phyloP scores from a whole-genome alignment of 2,888 invertebrate genomes.

The Eupithecia abbreviata region DNA sequence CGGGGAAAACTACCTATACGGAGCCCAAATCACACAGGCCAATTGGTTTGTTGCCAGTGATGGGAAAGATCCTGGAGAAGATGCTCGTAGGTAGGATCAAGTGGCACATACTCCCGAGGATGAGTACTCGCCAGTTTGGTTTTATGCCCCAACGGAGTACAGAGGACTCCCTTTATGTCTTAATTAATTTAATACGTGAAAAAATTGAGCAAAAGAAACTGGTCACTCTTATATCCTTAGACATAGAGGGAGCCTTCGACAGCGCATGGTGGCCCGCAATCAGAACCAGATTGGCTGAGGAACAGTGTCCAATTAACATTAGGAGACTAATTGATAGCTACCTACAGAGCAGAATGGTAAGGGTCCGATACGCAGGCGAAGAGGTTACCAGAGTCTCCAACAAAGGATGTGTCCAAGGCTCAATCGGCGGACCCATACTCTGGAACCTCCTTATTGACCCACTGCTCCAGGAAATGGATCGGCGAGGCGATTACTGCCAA shows the following conservation, averaged over 20 bases:
- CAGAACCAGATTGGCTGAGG: constrained; percentile 18
- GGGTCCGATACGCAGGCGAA: constrained; percentile 12
- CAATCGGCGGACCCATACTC: constrained; percentile 13
- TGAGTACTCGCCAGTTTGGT: too few species aligned
- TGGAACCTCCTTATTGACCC: constrained; percentile 42
- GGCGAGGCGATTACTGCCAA: too few species aligned
- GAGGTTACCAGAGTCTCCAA: neutral
- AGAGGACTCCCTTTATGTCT: too few species aligned
- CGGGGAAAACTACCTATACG: constrained; percentile 10
- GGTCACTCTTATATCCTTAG: constrained; percentile 20
- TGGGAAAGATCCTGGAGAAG: constrained; percentile 35
- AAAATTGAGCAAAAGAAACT: constrained; percentile 17
- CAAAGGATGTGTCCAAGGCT: constrained; percentile 14
- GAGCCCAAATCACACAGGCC: constrained; percentile 43
- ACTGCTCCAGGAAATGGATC: constrained; percentile 10
- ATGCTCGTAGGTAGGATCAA: neutral
- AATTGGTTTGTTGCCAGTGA: constrained; percentile 42
- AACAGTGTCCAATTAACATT: constrained; percentile 15
- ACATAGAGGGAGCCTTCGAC: neutral
- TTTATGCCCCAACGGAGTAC: neutral
- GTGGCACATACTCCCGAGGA: too few species aligned
- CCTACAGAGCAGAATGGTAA: constrained; percentile 24
- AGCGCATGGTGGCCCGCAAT: too few species aligned
- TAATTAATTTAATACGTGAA: neutral
- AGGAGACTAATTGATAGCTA: constrained; percentile 23